Evolutionary conservation across 2,797 vertebrate species (phyloP).

Genomic region (Furcifer pardalis): DNA sequence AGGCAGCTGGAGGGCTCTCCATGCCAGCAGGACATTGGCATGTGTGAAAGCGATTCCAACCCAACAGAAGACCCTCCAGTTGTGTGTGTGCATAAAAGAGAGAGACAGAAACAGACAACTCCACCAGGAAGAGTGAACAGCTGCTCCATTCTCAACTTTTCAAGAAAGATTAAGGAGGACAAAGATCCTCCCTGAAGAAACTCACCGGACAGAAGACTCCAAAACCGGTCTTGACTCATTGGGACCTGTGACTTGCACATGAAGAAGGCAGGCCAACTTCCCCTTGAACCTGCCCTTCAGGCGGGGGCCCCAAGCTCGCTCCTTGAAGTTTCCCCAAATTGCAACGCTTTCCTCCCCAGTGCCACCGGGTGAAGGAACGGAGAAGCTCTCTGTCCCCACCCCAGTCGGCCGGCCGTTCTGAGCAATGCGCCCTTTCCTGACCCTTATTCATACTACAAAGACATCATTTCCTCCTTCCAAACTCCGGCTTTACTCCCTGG

Average conservation of each 20-base stretch:
- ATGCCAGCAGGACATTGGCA: not conserved
- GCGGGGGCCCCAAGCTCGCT: fast-evolving
- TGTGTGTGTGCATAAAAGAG: not conserved
- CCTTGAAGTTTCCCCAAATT: not conserved
- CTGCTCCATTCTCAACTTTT: not conserved
- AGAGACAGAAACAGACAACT: not conserved
- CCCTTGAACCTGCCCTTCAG: not conserved
- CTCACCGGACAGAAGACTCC: constrained; percentile 60
- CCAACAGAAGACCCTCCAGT: constrained; percentile 5
- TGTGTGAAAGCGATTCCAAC: not conserved
- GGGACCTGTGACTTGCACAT: constrained; percentile 36
- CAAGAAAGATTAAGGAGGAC: not conserved
- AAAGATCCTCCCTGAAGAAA: constrained; percentile 6
- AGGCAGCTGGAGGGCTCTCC: not conserved
- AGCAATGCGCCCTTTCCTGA: not conserved
- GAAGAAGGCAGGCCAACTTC: constrained; percentile 18
- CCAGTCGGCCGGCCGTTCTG: fast-evolving
- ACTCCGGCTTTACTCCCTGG: not conserved
- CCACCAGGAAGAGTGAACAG: not conserved
- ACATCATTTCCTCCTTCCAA: not conserved
- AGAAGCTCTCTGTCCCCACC: not conserved
- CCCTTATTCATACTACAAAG: constrained; percentile 5
- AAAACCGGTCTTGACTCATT: constrained; percentile 62
- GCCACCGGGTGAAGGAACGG: not conserved
- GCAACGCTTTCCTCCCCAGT: not conserved